phyloP scores from a whole-genome alignment of 1,140 invertebrate species.

The Zaprionus nigranus region DNA sequence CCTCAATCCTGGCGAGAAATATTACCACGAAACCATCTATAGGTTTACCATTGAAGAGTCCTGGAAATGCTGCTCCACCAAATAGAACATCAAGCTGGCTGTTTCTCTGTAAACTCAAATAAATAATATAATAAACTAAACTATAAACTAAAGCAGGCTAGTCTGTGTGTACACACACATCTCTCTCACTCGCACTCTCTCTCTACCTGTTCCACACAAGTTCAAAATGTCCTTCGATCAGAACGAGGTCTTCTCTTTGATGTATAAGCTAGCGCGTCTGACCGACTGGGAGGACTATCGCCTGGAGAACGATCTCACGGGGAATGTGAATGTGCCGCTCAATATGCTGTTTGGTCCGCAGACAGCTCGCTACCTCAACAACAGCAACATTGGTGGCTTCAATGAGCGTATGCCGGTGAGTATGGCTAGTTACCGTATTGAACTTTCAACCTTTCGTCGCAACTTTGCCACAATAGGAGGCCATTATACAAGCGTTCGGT shows the following conservation, averaged over 20 bases:
- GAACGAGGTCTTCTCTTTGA: slow-evolving; percentile 60
- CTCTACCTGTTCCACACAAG: neutral
- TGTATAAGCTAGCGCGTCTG: slow-evolving; percentile 63
- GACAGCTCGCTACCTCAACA: slow-evolving; percentile 96
- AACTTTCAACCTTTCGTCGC: too few relatives aligned
- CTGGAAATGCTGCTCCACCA: slow-evolving; percentile 65
- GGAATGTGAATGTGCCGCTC: slow-evolving; percentile 95
- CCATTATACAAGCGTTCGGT: slow-evolving; percentile 97
- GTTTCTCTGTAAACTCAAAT: slow-evolving; percentile 3
- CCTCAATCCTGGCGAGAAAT: slow-evolving; percentile 89
- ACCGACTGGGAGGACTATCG: slow-evolving; percentile 84
- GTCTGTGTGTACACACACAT: neutral
- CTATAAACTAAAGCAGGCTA: slow-evolving; percentile 5
- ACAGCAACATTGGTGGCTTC: slow-evolving; percentile 97
- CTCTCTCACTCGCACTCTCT: neutral
- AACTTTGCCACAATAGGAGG: slow-evolving; percentile 86
- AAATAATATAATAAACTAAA: neutral
- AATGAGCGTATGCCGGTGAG: slow-evolving; percentile 96
- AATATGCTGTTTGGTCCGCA: slow-evolving; percentile 98
- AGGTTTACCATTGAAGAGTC: slow-evolving; percentile 86
- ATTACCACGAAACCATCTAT: slow-evolving; percentile 87
- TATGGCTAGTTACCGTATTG: neutral
- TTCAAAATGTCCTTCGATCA: slow-evolving; percentile 72
- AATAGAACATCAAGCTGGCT: slow-evolving; percentile 45
- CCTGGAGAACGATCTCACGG: slow-evolving; percentile 95